phyloP scores from a whole-genome alignment of 2,888 invertebrate species.

The Hypsopygia costalis region DNA sequence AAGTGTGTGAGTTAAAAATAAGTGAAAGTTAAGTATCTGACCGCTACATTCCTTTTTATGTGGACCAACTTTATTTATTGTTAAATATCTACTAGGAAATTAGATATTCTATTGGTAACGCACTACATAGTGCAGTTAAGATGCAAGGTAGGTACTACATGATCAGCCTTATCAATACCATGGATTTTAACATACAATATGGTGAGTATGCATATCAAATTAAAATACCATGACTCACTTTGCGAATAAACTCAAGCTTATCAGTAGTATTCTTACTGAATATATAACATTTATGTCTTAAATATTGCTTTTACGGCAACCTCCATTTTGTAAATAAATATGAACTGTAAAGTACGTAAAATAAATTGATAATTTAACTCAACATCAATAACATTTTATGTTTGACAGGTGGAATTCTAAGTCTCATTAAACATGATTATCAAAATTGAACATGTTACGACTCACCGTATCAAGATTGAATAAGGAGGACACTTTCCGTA shows the following conservation, averaged over 20 bases:
- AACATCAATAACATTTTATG: no score
- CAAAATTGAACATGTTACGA: conserved; percentile 35
- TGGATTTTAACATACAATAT: neutral
- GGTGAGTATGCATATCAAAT: neutral
- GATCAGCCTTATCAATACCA: neutral
- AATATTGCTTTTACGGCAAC: no score
- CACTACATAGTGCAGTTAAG: neutral
- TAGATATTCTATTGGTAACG: neutral
- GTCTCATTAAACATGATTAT: conserved; percentile 1
- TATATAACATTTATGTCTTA: neutral
- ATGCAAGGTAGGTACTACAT: neutral
- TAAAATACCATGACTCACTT: neutral
- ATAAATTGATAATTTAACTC: no score
- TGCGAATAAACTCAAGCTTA: neutral
- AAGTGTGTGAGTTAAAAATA: neutral
- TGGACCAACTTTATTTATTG: neutral
- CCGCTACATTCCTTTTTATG: neutral
- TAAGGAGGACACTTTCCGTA: conserved; percentile 93
- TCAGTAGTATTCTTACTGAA: neutral
- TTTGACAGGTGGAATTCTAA: conserved; percentile 13
- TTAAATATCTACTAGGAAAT: neutral
- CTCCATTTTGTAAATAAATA: no score
- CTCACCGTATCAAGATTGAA: conserved; percentile 93
- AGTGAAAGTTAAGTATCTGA: neutral
- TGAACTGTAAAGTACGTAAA: no score